Evolutionary conservation across 2,797 vertebrate genomes (phyloP).

Genomic region (Tapera naevia): DNA sequence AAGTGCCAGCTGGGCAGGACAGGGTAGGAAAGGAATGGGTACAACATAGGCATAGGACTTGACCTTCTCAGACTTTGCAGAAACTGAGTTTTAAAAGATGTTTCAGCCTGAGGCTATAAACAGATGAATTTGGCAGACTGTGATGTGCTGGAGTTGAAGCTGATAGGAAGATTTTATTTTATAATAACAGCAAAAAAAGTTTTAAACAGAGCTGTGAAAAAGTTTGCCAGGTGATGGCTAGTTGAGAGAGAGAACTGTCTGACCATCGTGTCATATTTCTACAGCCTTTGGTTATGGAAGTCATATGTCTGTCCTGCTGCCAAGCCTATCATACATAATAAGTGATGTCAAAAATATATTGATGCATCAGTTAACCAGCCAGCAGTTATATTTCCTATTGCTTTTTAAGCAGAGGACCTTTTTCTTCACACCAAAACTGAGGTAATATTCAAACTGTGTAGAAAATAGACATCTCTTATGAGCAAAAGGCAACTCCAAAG

Average conservation of each 20-base stretch:
- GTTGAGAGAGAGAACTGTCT: background rate
- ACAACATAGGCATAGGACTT: background rate
- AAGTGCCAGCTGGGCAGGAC: background rate
- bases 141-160: background rate
- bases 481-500: background rate
- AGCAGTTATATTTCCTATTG: background rate
- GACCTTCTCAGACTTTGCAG: background rate
- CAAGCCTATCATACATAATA: background rate
- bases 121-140: slow-evolving; percentile 17
- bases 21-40: background rate
- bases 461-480: background rate
- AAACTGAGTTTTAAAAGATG: slow-evolving; percentile 3
- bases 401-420: background rate
- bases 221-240: background rate
- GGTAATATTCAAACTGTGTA: background rate
- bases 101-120: slow-evolving; percentile 5
- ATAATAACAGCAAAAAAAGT: background rate
- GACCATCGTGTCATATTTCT: background rate
- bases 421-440: background rate
- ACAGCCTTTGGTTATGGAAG: background rate
- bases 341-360: background rate
- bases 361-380: background rate
- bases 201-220: background rate
- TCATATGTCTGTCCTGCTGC: background rate
- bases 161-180: background rate